Percentiles rank a stretch among this genome's conserved stretches.
Evolutionary conservation across 37 sponge, comb jelly and placozoan genomes (phyloP).

Genomic region (Ianthella basta): DNA sequence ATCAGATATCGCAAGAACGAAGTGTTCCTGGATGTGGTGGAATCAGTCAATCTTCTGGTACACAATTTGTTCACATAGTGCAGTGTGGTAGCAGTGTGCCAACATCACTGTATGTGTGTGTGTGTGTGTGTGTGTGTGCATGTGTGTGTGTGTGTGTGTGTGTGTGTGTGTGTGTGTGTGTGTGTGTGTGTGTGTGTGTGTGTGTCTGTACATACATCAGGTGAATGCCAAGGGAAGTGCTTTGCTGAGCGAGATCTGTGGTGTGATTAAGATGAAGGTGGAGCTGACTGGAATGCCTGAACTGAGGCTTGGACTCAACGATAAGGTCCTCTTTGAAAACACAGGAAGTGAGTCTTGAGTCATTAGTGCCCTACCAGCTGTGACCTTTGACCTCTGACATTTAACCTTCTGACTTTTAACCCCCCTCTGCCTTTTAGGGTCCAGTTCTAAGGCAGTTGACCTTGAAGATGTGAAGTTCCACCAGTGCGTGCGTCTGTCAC

Average conservation of each 20-base stretch:
- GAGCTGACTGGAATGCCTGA: slow-evolving; percentile 97
- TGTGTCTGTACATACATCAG: too few species aligned
- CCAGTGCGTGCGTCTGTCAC: slow-evolving; percentile 97
- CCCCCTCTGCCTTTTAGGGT: slow-evolving; percentile 48
- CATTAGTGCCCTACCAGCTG: not conserved
- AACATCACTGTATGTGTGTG: too few species aligned
- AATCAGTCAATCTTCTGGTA: slow-evolving; percentile 94
- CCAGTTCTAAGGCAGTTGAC: slow-evolving; percentile 88
- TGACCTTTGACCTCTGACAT: not conserved
- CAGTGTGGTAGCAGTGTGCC: too few species aligned
- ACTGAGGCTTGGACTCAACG: slow-evolving; percentile 94
- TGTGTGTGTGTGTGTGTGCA: too few species aligned
- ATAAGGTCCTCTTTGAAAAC: slow-evolving; percentile 94
- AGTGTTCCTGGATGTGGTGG: slow-evolving; percentile 97
- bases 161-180: too few species aligned
- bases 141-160: too few species aligned
- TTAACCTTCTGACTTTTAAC: not conserved
- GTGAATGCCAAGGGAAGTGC: slow-evolving; percentile 91
- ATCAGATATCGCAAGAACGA: slow-evolving; percentile 96
- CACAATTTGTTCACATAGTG: too few species aligned
- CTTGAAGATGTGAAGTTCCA: slow-evolving; percentile 98
- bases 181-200: too few species aligned
- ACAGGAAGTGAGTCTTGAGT: slow-evolving; percentile 86
- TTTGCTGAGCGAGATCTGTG: slow-evolving; percentile 93
- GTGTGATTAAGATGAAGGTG: slow-evolving; percentile 94